phyloP scores from a whole-genome alignment of 92 coral and sea anemone species.

The Pocillopora grandis region DNA sequence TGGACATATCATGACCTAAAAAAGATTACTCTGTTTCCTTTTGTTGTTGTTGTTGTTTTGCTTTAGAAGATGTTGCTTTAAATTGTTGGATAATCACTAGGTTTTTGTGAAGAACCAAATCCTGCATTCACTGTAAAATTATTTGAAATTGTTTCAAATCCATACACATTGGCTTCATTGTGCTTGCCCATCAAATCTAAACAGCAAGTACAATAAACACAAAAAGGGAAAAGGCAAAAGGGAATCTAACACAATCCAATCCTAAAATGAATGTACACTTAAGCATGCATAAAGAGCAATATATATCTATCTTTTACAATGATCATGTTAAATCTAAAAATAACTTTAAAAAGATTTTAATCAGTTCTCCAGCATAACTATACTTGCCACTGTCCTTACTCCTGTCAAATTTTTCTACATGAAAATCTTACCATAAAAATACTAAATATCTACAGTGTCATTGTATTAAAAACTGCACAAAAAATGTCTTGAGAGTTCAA shows the following conservation, averaged over 20 bases:
- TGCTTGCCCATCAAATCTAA: no score
- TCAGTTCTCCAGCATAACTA: not conserved
- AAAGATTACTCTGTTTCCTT: no score
- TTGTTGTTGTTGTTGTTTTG: no score
- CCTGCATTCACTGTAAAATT: no score
- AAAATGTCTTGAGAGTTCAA: not conserved
- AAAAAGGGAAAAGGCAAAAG: not conserved
- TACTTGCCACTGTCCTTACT: conserved; percentile 37
- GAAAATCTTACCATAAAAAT: not conserved
- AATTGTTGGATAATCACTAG: no score
- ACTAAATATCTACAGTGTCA: not conserved
- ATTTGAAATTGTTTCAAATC: no score
- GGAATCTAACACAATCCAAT: not conserved
- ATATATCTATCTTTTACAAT: conserved; percentile 20
- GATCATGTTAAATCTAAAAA: conserved; percentile 31
- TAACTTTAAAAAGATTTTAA: conserved; percentile 20
- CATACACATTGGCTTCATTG: no score
- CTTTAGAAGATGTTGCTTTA: no score
- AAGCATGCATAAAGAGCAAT: conserved; percentile 1
- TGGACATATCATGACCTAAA: no score
- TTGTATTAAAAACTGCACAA: not conserved
- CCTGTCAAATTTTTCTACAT: conserved; percentile 8
- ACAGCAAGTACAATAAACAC: not conserved
- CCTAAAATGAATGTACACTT: conserved; percentile 32
- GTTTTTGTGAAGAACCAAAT: no score